phyloP scores from a whole-genome alignment of 2,113 vertebrate species.

The Romanogobio albipinnatus region DNA sequence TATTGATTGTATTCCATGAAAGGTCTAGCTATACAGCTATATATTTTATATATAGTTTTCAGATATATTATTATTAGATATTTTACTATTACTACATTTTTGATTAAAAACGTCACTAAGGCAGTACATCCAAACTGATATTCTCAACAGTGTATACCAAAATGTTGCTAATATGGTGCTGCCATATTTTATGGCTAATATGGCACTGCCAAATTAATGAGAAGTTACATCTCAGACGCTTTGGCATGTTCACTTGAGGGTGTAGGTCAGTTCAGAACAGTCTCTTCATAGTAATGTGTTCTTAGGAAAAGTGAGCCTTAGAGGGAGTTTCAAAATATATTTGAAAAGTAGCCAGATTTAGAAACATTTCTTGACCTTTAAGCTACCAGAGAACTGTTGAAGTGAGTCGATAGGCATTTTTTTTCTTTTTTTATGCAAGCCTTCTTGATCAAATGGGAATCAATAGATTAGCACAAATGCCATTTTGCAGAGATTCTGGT shows the following conservation, averaged over 20 bases:
- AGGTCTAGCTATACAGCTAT: not conserved
- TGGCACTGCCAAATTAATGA: not conserved
- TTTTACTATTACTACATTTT: not conserved
- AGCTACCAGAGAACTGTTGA: not conserved
- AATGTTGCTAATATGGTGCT: not conserved
- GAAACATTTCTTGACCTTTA: not conserved
- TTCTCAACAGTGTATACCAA: not conserved
- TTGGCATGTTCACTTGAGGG: not conserved
- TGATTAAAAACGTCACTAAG: not conserved
- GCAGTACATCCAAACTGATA: not conserved
- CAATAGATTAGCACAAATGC: not conserved
- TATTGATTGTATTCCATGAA: not conserved
- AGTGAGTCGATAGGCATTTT: not conserved
- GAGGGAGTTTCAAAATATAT: not conserved
- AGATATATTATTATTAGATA: not conserved
- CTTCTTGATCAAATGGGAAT: not conserved
- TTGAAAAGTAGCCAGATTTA: not conserved
- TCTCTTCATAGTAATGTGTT: not conserved
- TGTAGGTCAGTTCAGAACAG: not conserved
- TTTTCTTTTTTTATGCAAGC: not conserved
- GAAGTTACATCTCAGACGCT: not conserved
- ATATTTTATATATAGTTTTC: not conserved
- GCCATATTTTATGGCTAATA: not conserved
- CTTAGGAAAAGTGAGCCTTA: not conserved
- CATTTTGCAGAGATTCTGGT: slow-evolving; percentile 18